Base-by-base conservation (phyloP, 2,888 invertebrate genomes). In the Lamellibrachia satsuma region DNA sequence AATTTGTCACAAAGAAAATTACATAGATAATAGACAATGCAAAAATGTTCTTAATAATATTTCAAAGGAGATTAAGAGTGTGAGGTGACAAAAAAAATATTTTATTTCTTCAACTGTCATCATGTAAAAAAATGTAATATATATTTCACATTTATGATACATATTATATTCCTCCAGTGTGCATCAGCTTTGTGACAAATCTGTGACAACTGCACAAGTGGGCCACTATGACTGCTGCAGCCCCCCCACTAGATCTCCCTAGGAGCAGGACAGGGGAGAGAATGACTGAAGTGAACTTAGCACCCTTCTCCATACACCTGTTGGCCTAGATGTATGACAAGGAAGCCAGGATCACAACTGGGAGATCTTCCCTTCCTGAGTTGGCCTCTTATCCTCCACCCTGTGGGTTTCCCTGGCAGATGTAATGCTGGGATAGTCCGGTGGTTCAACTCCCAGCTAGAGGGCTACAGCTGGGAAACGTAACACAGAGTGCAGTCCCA, bases 41-140 rank as follows among this genome's bases (percentile, higher is more conserved):
- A 75, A n/a, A n/a, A 75, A 22, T n/a, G 22, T 15, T 2, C 22
- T 15, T 6, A 22, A n/a, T 15, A 22, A 11, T 6, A 6, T 15
- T 22, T 6, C 22, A 75, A 75, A 75, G 6, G 75, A 15, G 75
- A n/a, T 55, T 9, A 55, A 55, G 8, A 55, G 55, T 9, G 39
- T 39, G 39, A 39, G 39, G 39, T 1, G 39, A 39, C 39, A 39
- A 39, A 0, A 0, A 1, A 1, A 1, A 1, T 0, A 1, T 39
- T 39, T 39, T 39, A 39, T 39, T 39, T 39, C 39, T 39, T 39
- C 39, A 39, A 39, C 39, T 39, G 39, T 39, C 39, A 39, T 39
- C 39, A 39, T 39, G 39, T 39, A 39, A 39, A 39, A 39, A 39
- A 39, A 39, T 39, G 39, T 39, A 39, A 39, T 39, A 39, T 39